phyloP scores from a whole-genome alignment of 1,140 invertebrate species.

The Aphaenogaster ashmeadi region DNA sequence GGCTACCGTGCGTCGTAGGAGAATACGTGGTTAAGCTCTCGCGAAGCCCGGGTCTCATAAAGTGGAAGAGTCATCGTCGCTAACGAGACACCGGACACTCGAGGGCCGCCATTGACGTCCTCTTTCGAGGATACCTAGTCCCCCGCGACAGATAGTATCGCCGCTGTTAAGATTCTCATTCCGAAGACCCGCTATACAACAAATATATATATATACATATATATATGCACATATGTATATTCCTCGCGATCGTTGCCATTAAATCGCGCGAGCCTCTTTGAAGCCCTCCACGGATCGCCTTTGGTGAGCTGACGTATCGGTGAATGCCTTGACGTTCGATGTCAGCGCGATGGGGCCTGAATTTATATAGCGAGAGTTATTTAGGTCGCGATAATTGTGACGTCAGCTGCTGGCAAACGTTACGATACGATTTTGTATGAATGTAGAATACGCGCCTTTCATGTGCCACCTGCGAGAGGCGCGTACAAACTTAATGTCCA shows the following conservation, averaged over 20 bases:
- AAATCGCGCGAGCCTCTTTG: conserved; percentile 62
- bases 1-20: conserved; percentile 74
- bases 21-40: conserved; percentile 54
- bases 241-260: conserved; percentile 68
- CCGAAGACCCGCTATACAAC: conserved; percentile 60
- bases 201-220: conserved; percentile 8
- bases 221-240: neutral
- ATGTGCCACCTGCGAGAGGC: conserved; percentile 51
- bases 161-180: conserved; percentile 54
- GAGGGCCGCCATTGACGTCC: conserved; percentile 71
- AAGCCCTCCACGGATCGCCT: conserved; percentile 59
- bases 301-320: conserved; percentile 55
- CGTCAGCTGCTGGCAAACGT: conserved; percentile 59
- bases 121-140: conserved; percentile 71
- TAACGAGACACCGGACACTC: conserved; percentile 81
- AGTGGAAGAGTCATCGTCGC: conserved; percentile 82
- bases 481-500: conserved; percentile 52
- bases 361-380: conserved; percentile 63
- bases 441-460: conserved; percentile 62
- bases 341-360: conserved; percentile 60
- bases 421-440: conserved; percentile 62
- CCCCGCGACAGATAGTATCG: conserved; percentile 76
- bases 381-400: conserved; percentile 64
- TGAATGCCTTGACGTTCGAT: conserved; percentile 62
- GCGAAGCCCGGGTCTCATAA: conserved; percentile 56